A percentile compares a stretch with the other conserved stretches of the same genome.
phyloP scores from a whole-genome alignment of 2,113 vertebrate species.

The Anguilla japonica region DNA sequence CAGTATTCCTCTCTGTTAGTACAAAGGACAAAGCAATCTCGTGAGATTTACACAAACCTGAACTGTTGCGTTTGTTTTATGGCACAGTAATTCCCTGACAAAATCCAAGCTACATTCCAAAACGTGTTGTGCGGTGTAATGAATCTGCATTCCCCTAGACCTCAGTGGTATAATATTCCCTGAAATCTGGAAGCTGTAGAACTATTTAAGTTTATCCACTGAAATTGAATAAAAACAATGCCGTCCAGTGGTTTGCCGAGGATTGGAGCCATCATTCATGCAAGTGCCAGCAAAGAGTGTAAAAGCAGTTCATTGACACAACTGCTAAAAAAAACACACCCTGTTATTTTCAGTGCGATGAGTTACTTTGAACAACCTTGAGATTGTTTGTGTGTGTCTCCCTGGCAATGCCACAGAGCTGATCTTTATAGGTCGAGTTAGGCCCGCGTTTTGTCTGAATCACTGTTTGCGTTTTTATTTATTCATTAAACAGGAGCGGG shows the following conservation, averaged over 20 bases:
- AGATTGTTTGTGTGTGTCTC: neutral
- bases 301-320: neutral
- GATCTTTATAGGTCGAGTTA: neutral
- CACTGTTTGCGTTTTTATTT: neutral
- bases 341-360: neutral
- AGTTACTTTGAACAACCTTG: slow-evolving; percentile 10
- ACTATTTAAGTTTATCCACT: neutral
- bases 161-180: neutral
- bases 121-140: neutral
- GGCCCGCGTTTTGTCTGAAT: neutral
- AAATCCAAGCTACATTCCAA: neutral
- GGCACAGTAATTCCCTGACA: neutral
- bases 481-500: too few relatives aligned
- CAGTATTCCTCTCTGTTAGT: neutral
- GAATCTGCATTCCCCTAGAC: neutral
- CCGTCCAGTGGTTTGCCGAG: too few relatives aligned
- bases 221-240: neutral
- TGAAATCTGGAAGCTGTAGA: neutral
- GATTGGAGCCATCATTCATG: too few relatives aligned
- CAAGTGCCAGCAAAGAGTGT: too few relatives aligned
- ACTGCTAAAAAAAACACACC: neutral
- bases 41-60: neutral
- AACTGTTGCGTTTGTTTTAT: neutral
- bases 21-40: neutral
- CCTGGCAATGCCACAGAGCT: neutral